Conservation (phyloP, 1,140 invertebrate genomes). For the Cyrtorhinus lividipennis region DNA sequence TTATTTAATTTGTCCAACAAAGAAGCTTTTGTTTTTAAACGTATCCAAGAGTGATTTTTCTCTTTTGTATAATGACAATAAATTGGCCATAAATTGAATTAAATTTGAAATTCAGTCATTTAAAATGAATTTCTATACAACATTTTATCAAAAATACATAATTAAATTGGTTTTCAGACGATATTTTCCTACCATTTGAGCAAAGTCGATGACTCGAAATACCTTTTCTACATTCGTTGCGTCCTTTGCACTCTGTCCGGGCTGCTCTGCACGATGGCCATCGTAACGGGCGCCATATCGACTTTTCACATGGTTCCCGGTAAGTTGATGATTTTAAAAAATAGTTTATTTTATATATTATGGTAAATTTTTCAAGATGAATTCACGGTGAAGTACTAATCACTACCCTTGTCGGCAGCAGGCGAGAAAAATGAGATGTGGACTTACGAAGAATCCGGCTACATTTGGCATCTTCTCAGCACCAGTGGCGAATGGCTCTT, state of each 20-base stretch:
- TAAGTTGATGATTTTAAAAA: neutral
- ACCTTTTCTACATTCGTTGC: constrained; percentile 7
- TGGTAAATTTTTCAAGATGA: neutral
- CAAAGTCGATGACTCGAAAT: constrained; percentile 9
- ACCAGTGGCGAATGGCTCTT: constrained; percentile 50
- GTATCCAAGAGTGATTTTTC: too few species aligned
- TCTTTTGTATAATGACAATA: too few species aligned
- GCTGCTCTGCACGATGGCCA: neutral
- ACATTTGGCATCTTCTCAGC: constrained; percentile 38
- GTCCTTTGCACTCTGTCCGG: constrained; percentile 5
- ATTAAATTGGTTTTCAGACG: constrained; percentile 18
- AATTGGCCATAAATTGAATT: too few species aligned
- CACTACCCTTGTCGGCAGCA: constrained; percentile 10
- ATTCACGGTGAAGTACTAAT: neutral
- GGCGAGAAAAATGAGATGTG: constrained; percentile 39
- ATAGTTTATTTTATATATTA: neutral
- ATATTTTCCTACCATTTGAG: constrained; percentile 19
- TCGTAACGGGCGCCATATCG: constrained; percentile 1
- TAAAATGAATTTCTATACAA: neutral
- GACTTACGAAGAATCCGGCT: constrained; percentile 40
- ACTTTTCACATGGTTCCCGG: neutral
- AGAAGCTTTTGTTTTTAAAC: too few species aligned
- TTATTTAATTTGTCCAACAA: too few species aligned
- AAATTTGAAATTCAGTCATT: too few species aligned
- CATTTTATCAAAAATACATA: too few species aligned